Conservation (phyloP, 2,797 vertebrate species). For the Labroides dimidiatus region DNA sequence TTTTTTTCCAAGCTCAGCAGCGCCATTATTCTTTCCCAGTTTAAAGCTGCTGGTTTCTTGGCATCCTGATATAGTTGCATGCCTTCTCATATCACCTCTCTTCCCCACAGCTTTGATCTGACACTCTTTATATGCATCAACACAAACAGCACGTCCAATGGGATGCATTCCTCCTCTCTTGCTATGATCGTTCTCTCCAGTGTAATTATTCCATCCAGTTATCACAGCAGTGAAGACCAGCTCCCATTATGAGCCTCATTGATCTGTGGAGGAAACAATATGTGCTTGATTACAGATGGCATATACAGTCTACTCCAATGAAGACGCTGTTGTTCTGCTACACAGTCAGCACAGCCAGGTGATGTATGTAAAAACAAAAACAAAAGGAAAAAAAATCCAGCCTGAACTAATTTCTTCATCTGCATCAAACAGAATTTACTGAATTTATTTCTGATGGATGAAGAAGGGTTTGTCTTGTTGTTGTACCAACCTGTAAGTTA, state of each 20-base stretch:
- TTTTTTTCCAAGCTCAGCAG: neutral
- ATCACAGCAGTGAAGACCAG: slow-evolving; percentile 57
- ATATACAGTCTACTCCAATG: slow-evolving; percentile 31
- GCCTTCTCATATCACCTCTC: slow-evolving; percentile 53
- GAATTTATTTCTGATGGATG: neutral
- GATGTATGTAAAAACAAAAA: slow-evolving; percentile 3
- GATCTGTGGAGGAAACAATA: slow-evolving; percentile 60
- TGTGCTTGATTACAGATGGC: slow-evolving; percentile 34
- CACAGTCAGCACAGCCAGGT: slow-evolving; percentile 24
- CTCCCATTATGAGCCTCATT: slow-evolving; percentile 68
- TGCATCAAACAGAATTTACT: neutral
- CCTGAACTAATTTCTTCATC: neutral
- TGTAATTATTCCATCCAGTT: slow-evolving; percentile 72
- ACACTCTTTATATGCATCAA: slow-evolving; percentile 52
- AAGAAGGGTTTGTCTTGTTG: neutral
- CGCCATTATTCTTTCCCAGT: neutral
- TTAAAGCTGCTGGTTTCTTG: neutral
- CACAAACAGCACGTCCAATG: slow-evolving; percentile 56
- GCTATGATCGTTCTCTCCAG: slow-evolving; percentile 55
- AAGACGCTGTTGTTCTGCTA: slow-evolving; percentile 22
- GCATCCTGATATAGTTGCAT: slow-evolving; percentile 4
- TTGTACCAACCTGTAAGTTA: no score
- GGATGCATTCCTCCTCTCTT: slow-evolving; percentile 45
- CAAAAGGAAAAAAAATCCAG: neutral
- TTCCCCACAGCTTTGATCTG: slow-evolving; percentile 70